These are phyloP conservation scores for Ceramica pisi DNA, from an alignment of 2,888 invertebrate genomes.

Conservation along the genomic window DNA sequence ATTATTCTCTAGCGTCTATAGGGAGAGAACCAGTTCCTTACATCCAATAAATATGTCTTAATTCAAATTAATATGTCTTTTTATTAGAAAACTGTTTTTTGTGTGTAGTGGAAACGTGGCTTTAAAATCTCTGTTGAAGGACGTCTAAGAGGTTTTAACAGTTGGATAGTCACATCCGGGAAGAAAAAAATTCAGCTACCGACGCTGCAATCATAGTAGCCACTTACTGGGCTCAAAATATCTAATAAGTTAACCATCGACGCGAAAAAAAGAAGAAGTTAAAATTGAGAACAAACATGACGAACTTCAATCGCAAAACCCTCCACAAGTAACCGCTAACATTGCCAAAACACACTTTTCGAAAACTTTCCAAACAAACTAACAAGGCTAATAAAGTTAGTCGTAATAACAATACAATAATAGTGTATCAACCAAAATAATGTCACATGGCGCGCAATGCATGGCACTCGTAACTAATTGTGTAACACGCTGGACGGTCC, in stretches of 20 bases:
- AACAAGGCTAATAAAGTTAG: constrained; percentile 23
- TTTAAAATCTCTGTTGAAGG: neutral
- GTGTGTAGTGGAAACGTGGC: no score
- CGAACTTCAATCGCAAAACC: neutral
- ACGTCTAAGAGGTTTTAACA: no score
- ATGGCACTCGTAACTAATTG: constrained; percentile 30
- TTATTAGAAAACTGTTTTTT: no score
- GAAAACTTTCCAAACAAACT: constrained; percentile 7
- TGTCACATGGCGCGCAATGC: constrained; percentile 55
- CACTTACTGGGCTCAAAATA: no score
- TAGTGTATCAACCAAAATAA: constrained; percentile 9
- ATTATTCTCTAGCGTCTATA: no score
- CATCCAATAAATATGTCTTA: no score
- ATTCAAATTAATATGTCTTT: no score
- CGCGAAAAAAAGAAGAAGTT: no score
- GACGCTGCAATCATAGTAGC: no score
- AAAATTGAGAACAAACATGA: neutral
- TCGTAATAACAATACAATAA: constrained; percentile 27
- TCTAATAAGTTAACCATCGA: no score
- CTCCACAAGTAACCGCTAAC: no score
- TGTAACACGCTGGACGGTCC: constrained; percentile 26
- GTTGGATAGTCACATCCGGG: neutral
- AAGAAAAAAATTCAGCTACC: neutral
- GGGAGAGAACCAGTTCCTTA: no score
- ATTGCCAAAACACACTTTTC: neutral